A percentile compares a stretch with the other conserved stretches of the same genome.
phyloP scores from a whole-genome alignment of 2,797 vertebrate genomes.

The Pristis pectinata region DNA sequence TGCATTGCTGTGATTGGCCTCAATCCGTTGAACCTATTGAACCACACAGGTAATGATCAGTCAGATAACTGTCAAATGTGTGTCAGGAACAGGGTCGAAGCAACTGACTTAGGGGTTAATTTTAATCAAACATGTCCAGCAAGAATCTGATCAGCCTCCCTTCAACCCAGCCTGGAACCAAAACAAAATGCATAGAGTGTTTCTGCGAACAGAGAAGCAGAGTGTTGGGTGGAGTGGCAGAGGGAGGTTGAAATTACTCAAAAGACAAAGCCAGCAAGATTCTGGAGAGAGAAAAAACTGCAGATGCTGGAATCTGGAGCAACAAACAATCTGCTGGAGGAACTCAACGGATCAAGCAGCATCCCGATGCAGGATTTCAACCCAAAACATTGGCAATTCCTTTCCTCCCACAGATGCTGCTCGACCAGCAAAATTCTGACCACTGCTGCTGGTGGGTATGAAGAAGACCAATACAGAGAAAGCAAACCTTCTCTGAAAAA shows the following conservation, averaged over 20 bases:
- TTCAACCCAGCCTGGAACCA: no score
- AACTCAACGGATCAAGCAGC: no score
- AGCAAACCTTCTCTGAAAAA: conserved; percentile 42
- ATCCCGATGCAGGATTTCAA: no score
- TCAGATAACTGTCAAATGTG: not conserved
- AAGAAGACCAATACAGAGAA: not conserved
- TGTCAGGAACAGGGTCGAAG: not conserved
- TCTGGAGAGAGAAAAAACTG: no score
- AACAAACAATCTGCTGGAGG: no score
- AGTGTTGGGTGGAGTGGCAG: not conserved
- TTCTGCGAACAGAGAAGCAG: no score
- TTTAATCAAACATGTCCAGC: not conserved
- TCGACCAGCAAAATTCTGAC: no score
- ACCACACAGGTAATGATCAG: not conserved
- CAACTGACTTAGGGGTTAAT: not conserved
- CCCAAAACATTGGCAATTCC: no score
- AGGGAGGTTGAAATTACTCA: not conserved
- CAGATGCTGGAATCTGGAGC: no score
- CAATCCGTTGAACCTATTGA: not conserved
- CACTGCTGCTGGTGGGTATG: no score
- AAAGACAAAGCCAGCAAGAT: not conserved
- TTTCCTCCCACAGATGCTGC: no score
- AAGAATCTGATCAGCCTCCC: not conserved
- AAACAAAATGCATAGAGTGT: no score
- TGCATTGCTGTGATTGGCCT: not conserved